Evolutionary conservation across 2,888 invertebrate species (phyloP).

Genomic region (Nipponacmea schrenckii): DNA sequence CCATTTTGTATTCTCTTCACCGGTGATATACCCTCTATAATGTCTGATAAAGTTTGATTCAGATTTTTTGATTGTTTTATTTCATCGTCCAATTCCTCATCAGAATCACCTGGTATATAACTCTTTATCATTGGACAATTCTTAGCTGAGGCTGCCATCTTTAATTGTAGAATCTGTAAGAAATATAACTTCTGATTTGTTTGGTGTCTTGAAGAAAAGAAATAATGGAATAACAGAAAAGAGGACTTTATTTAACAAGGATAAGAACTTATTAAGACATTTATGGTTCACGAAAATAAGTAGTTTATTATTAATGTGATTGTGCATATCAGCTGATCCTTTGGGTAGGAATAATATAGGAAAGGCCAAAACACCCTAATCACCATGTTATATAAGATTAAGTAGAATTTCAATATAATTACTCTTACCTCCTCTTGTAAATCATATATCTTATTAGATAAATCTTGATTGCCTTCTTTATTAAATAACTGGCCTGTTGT

Average conservation of each 20-base stretch:
- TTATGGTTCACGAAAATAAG: too few species aligned
- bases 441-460: slow-evolving; percentile 92
- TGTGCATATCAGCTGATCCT: too few species aligned
- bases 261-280: slow-evolving; percentile 4
- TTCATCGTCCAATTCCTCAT: slow-evolving; percentile 48
- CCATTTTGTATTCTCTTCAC: not conserved
- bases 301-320: too few species aligned
- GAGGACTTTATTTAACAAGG: not conserved
- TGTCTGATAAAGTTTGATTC: slow-evolving; percentile 56
- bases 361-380: not conserved
- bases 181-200: not conserved
- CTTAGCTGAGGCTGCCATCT: slow-evolving; percentile 47
- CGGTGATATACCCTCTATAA: slow-evolving; percentile 50
- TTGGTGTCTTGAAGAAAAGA: not conserved
- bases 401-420: not conserved
- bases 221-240: not conserved
- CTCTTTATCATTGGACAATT: slow-evolving; percentile 35
- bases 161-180: slow-evolving; percentile 62
- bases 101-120: slow-evolving; percentile 42
- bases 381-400: not conserved
- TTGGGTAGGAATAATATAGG: not conserved
- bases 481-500: slow-evolving; percentile 91
- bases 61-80: slow-evolving; percentile 56
- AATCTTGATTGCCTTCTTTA: slow-evolving; percentile 82
- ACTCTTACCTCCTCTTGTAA: slow-evolving; percentile 86